These are phyloP conservation scores for Drosophila incognita DNA, from an alignment of 2,888 invertebrate species.

Conservation along the genomic window DNA sequence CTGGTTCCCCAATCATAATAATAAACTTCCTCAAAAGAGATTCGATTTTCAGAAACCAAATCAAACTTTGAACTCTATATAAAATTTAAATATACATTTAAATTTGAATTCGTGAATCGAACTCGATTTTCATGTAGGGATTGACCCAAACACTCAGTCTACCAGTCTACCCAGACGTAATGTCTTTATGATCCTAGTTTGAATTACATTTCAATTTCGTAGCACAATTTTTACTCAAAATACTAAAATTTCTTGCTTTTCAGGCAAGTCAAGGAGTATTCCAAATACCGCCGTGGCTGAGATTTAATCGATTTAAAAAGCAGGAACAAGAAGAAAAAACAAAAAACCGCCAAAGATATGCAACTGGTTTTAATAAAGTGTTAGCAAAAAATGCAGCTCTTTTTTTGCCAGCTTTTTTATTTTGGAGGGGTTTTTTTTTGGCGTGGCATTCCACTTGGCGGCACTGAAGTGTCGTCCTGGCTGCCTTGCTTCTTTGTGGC, in stretches of 20 bases:
- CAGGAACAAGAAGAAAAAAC: neutral
- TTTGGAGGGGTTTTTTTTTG: slow-evolving; percentile 13
- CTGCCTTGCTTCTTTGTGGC: slow-evolving; percentile 32
- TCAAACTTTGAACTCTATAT: neutral
- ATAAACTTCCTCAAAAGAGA: neutral
- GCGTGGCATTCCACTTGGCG: slow-evolving; percentile 70
- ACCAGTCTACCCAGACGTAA: neutral
- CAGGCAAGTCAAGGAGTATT: neutral
- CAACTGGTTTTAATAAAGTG: slow-evolving; percentile 54
- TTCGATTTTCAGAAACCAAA: neutral
- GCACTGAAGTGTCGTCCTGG: slow-evolving; percentile 61
- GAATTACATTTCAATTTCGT: neutral
- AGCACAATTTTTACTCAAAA: neutral
- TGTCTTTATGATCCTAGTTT: neutral
- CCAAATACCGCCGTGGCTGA: neutral
- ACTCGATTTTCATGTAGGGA: neutral
- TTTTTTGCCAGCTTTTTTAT: slow-evolving; percentile 7
- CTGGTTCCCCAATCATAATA: too few species aligned
- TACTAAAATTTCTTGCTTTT: neutral
- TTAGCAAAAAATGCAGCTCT: slow-evolving; percentile 44
- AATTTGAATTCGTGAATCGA: neutral
- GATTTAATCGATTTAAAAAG: slow-evolving; percentile 27
- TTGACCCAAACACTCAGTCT: too few species aligned
- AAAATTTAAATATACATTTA: neutral
- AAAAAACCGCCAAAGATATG: slow-evolving; percentile 11